phyloP scores from a whole-genome alignment of 1,140 invertebrate species.

The Megathymus violae region DNA sequence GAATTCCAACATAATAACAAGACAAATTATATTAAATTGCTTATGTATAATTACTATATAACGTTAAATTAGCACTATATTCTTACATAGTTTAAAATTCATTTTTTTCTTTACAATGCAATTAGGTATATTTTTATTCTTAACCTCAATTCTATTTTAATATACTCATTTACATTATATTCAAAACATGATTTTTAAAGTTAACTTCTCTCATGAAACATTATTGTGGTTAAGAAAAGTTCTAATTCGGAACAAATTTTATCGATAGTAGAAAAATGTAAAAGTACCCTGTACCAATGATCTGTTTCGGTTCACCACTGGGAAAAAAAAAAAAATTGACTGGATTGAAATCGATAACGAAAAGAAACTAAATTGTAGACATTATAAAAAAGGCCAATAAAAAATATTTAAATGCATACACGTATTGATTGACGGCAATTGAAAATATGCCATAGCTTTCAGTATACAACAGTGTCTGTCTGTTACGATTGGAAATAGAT shows the following conservation, averaged over 20 bases:
- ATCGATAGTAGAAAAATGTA: conserved; percentile 63
- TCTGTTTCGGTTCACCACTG: conserved; percentile 33
- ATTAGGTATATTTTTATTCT: background rate
- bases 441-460: no score
- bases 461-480: no score
- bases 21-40: conserved; percentile 9
- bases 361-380: no score
- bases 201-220: conserved; percentile 41
- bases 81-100: background rate
- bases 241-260: conserved; percentile 31
- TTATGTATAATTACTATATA: no score
- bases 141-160: background rate
- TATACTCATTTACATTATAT: background rate
- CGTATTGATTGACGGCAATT: no score
- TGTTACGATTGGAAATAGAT: no score
- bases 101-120: background rate
- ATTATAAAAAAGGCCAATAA: no score
- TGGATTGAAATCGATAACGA: no score
- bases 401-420: no score
- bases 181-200: conserved; percentile 24
- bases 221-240: conserved; percentile 40
- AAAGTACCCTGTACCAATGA: conserved; percentile 63
- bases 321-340: background rate
- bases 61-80: background rate
- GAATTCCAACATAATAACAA: background rate